These are phyloP conservation scores for Lepeophtheirus nordmannii DNA, from an alignment of 2,888 invertebrate species.

Conservation along the genomic window DNA sequence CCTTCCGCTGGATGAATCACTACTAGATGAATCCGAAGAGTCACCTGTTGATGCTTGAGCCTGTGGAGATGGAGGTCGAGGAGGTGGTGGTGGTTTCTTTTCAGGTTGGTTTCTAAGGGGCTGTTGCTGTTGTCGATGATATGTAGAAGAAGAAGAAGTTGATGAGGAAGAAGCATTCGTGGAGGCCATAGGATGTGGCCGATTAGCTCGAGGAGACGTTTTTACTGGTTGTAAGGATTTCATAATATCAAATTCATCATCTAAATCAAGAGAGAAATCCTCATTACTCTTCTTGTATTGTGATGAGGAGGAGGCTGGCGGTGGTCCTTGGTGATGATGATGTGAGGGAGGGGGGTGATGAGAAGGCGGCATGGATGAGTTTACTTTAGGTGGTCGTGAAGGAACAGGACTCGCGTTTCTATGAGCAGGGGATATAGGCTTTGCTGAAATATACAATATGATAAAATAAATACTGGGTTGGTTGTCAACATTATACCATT, in stretches of 20 bases:
- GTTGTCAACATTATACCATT: too few relatives aligned
- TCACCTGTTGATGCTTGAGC: neutral
- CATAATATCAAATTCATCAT: neutral
- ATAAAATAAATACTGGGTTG: too few relatives aligned
- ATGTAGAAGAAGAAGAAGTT: constrained; percentile 6
- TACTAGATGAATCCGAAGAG: constrained; percentile 15
- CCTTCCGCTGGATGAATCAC: constrained; percentile 20
- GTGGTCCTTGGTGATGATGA: neutral
- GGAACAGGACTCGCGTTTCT: neutral
- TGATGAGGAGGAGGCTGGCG: neutral
- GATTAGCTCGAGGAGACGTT: too few relatives aligned
- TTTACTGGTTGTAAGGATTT: neutral
- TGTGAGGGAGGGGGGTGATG: neutral
- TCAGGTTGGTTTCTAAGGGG: neutral
- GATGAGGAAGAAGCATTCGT: neutral
- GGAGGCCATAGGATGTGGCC: too few relatives aligned
- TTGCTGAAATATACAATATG: neutral
- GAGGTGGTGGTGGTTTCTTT: neutral
- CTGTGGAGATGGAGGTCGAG: neutral
- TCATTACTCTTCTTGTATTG: neutral
- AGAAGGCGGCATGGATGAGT: neutral
- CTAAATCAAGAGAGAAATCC: neutral
- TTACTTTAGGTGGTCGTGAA: neutral
- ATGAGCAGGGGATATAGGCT: neutral
- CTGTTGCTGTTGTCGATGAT: neutral